Percentiles rank a stretch among this genome's conserved stretches.
Evolutionary conservation across 2,888 invertebrate genomes (phyloP).

Genomic region (Tortricodes alternella): DNA sequence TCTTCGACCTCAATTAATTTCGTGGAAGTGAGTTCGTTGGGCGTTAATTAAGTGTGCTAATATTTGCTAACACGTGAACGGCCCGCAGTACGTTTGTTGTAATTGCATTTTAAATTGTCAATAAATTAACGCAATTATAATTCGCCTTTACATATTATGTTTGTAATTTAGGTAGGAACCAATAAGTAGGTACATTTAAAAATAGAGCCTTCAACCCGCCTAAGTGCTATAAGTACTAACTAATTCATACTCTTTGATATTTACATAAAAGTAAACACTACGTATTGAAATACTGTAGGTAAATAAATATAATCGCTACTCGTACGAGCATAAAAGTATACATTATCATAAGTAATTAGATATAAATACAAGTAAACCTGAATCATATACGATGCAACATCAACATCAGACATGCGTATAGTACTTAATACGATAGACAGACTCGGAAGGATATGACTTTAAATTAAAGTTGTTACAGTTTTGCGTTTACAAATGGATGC

Average conservation of each 20-base stretch:
- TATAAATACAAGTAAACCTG: background rate
- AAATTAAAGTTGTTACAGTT: background rate
- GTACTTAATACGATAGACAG: constrained; percentile 10
- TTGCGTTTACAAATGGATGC: background rate
- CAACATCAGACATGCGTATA: no score
- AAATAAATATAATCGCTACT: no score
- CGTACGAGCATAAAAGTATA: background rate
- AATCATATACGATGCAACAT: background rate
- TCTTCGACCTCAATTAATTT: constrained; percentile 80
- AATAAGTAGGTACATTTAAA: constrained; percentile 16
- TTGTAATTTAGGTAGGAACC: no score
- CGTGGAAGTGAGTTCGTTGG: constrained; percentile 72
- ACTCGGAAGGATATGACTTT: background rate
- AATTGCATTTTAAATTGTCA: constrained; percentile 41
- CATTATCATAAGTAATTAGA: constrained; percentile 14
- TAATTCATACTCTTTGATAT: no score
- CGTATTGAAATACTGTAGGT: no score
- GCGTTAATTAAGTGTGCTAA: constrained; percentile 74
- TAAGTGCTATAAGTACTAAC: no score
- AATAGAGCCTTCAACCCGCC: no score
- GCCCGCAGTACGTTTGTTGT: constrained; percentile 47
- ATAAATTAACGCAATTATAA: constrained; percentile 2
- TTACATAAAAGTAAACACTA: no score
- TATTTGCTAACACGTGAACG: constrained; percentile 62
- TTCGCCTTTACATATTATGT: no score